A percentile compares a stretch with the other conserved stretches of the same genome.
Conservation (phyloP, 2,797 vertebrate species). For the Mormyrus proboscirostris region DNA sequence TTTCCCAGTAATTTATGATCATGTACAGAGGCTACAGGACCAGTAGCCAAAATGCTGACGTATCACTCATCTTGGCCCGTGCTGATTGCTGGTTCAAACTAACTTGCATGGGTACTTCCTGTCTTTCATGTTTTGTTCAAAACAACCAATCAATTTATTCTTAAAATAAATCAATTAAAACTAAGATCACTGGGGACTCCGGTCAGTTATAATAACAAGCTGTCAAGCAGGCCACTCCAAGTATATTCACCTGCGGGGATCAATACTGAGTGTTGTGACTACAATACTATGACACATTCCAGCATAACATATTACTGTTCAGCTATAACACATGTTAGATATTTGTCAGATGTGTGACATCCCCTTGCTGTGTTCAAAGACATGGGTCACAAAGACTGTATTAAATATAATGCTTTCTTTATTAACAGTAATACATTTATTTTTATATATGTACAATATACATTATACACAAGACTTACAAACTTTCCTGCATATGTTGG, state of each 20-base stretch:
- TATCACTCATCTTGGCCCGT: background rate
- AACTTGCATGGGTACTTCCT: background rate
- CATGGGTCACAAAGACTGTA: background rate
- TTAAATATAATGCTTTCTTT: constrained; percentile 32
- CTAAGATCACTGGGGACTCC: background rate
- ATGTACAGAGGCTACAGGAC: background rate
- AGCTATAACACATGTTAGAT: background rate
- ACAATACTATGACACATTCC: background rate
- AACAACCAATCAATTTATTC: background rate
- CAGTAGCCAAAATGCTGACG: background rate
- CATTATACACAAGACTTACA: constrained; percentile 24
- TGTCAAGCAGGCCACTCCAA: background rate
- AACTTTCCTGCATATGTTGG: constrained; percentile 5
- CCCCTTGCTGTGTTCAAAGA: background rate
- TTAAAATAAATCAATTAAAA: background rate
- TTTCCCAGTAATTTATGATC: background rate
- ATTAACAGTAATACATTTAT: constrained; percentile 34
- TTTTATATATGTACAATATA: constrained; percentile 38
- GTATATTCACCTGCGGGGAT: background rate
- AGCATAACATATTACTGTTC: background rate
- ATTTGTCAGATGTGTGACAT: background rate
- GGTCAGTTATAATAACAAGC: background rate
- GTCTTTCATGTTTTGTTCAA: background rate
- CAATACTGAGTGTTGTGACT: background rate
- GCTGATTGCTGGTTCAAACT: background rate